Evolutionary conservation across 2,797 vertebrate species (phyloP), one percentile per base, ranked within the genome.

Genomic region (Botia kubotai): DNA sequence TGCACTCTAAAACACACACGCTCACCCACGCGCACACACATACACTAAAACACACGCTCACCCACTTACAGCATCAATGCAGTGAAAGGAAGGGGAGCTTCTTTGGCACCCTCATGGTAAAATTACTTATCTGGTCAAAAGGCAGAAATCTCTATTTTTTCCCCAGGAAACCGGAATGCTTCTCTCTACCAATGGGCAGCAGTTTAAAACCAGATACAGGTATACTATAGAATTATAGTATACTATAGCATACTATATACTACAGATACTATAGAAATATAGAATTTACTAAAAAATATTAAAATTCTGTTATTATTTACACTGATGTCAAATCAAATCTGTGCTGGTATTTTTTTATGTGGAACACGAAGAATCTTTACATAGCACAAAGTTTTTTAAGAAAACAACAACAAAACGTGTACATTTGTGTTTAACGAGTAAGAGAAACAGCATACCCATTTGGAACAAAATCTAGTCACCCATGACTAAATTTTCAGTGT

Each of bases 61-160:
- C 52, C 36, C 55, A 75, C 75, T 21, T 33, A 48, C 75, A 84
- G 91, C 93, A 94, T 94, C 94, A 92, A 94, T 94, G 92, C 87
- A 85, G 84, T 84, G 90, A 89, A 91, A 91, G 91, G 87, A 92
- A 91, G 90, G 93, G 91, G 92, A 92, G 93, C 92, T 93, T 93
- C 71, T 94, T 93, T 90, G 88, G 81, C 68, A 90, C 89, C 90
- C 90, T 90, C 77, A 84, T 91, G 92, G 90, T 94, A 93, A 92
- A 90, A 92, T 94, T 93, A 93, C 93, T 89, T 88, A 91, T 93
- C 87, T 89, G 87, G 91, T 90, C 75, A 68, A 78, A 55, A 80
- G 65, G 48, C 75, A 76, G 70, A 77, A 79, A 43, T 68, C 70
- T 82, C 33, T 71, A 13, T 72, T 52, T 26, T 71, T 58, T 23